phyloP scores from a whole-genome alignment of 2,888 invertebrate species.

The Ceratothoa steindachneri region DNA sequence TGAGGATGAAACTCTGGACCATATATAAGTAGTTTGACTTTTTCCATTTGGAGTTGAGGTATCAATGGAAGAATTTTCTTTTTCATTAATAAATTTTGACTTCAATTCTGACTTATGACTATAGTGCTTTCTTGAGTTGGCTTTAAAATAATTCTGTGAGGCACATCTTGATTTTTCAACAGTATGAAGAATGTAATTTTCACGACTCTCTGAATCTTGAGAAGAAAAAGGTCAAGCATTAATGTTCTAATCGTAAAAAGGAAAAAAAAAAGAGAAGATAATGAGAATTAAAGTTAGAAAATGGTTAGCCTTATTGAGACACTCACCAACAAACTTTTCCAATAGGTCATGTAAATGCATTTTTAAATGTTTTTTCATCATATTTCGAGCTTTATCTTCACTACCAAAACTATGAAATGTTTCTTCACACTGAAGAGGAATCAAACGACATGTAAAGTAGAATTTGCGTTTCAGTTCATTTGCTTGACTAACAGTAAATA shows the following conservation, averaged over 20 bases:
- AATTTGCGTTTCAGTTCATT: conserved; percentile 38
- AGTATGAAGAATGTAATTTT: neutral
- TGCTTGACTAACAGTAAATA: conserved; percentile 35
- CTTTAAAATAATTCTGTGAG: neutral
- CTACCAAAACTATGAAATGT: conserved; percentile 60
- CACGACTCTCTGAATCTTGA: neutral
- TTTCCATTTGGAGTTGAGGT: too few relatives aligned
- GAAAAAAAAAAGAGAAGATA: neutral
- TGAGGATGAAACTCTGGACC: too few relatives aligned
- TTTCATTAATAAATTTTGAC: neutral
- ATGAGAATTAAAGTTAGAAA: too few relatives aligned
- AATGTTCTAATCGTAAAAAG: neutral
- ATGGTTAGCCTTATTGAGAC: too few relatives aligned
- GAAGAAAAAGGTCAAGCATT: neutral
- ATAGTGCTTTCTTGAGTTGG: neutral
- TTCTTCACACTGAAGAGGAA: conserved; percentile 47
- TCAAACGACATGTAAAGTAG: conserved; percentile 37
- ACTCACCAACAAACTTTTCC: conserved; percentile 51
- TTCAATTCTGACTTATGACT: neutral
- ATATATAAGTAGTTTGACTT: too few relatives aligned
- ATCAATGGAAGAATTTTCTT: neutral
- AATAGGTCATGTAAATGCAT: conserved; percentile 54
- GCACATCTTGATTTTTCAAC: neutral
- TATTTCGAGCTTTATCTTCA: conserved; percentile 57
- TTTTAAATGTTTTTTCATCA: conserved; percentile 57